Conservation (phyloP, 1,140 invertebrate genomes). For the Euura lappo region DNA sequence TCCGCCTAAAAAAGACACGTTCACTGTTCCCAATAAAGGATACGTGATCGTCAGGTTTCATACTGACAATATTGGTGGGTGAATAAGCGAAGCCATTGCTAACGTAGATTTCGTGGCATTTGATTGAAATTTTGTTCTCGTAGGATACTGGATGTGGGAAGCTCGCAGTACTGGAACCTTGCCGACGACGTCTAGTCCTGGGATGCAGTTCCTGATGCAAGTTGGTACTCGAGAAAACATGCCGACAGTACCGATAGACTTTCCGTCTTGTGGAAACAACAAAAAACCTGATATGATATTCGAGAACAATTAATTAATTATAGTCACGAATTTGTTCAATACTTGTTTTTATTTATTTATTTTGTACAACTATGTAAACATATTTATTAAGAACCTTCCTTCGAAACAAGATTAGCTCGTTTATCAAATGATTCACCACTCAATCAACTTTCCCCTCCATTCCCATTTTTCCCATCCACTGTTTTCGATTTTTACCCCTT, state of each 20-base stretch:
- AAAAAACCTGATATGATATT: constrained; percentile 31
- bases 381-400: too few relatives aligned
- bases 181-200: constrained; percentile 20
- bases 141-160: constrained; percentile 47
- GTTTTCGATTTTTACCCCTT: too few relatives aligned
- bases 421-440: too few relatives aligned
- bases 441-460: too few relatives aligned
- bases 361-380: too few relatives aligned
- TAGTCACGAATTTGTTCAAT: too few relatives aligned
- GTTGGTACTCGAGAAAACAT: constrained; percentile 29
- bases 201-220: constrained; percentile 29
- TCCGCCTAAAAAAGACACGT: constrained; percentile 41
- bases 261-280: constrained; percentile 31
- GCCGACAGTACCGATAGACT: constrained; percentile 30
- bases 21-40: constrained; percentile 44
- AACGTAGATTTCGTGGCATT: too few relatives aligned
- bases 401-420: too few relatives aligned
- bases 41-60: constrained; percentile 40
- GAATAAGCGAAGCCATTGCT: too few relatives aligned
- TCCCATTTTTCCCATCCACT: too few relatives aligned
- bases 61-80: constrained; percentile 42
- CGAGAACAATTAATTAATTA: constrained; percentile 17
- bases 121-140: neutral
- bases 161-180: constrained; percentile 33
- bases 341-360: too few relatives aligned